Base-by-base conservation (phyloP, 2,797 vertebrate genomes). In the Hephaestus fuliginosus region DNA sequence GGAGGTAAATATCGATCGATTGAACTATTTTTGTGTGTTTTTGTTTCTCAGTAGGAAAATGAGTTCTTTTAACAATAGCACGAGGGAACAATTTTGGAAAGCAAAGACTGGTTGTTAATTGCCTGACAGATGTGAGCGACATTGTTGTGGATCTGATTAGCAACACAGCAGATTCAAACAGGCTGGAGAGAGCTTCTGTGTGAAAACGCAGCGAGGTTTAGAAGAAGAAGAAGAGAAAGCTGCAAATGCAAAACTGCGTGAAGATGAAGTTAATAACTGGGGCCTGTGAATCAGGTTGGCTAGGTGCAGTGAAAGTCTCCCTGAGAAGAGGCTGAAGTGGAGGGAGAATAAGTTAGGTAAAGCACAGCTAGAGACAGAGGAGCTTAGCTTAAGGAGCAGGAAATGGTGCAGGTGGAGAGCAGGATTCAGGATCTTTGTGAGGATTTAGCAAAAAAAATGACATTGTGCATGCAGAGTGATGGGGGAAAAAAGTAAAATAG, bases 351-450 rank as follows among this genome's bases (percentile, higher is more conserved):
- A 81, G 81, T 84, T 75, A 46, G 74, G 72, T 77, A 79, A 89
- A 88, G 76, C 76, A 51, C 51, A 76, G 70, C 56, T 66, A 60
- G 70, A 83, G 67, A 81, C 78, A 48, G 76, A 62, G 61, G 39
- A 66, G 76, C 82, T 90, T 89, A 81, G 64, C 74, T 70, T 73
- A 46, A 84, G 73, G 70, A 81, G 78, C 33, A 4, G 82, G 78
- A 85, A 86, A 88, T 82, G 74, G 61, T 73, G 63, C 61, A 56
- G 75, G 63, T 82, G 77, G 65, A 63, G 79, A 81, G 56, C 57
- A 43, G 62, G 73, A 69, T 77, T 76, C 66, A 39, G 64, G 53
- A 86, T 76, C 72, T 79, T 82, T 67, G 49, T 44, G 63, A 68
- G 68, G 81, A 81, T 86, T 84, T 87, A 73, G 56, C 12, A 14